Evolutionary conservation across 2,113 vertebrate genomes (phyloP), one percentile per base, ranked within the genome.

Genomic region (Rhabdornis inornatus): DNA sequence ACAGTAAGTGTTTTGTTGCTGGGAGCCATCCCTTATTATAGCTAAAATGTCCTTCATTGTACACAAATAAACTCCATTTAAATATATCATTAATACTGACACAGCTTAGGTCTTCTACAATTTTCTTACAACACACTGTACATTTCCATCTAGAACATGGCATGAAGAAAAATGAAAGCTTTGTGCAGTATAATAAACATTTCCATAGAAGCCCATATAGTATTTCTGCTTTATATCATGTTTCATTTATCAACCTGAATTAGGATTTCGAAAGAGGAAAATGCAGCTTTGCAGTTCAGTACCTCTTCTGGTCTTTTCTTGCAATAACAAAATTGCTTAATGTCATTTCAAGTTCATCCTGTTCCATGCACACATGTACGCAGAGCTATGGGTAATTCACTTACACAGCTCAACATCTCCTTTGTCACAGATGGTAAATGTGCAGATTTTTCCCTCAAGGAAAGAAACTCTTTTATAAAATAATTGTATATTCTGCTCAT

Each of bases 341-440:
- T 96, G 91, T 96, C 97, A 97, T 96, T 97, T 97, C 94, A 97
- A 97, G 96, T 97, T 97, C 96, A 97, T 96, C 93, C 88, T 85
- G 78, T 96, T 96, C 85, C 85, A 94, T 87, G 92, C 87, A 93
- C 82, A 96, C 93, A 90, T 71, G 90, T 87, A 92, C 39, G 3
- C 65, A 91, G 94, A 95, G 79, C 87, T 91, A 66, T 52, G 83
- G 69, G 52, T 97, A 97, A 98, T 97, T 97, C 95, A 95, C 93
- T 97, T 96, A 95, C 1, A 60, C 76, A 94, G 84, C 92, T 92
- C 95, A 98, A 92, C 91, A 97, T 96, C 90, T 95, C 82, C 90
- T 97, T 97, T 97, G 94, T 95, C 90, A 76, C 95, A 97, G 96
- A 97, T 97, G 94, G 96, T 89, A 97, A 98, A 97, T 94, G 94